phyloP scores from a whole-genome alignment of 2,797 vertebrate species.

The Megalops cyprinoides region DNA sequence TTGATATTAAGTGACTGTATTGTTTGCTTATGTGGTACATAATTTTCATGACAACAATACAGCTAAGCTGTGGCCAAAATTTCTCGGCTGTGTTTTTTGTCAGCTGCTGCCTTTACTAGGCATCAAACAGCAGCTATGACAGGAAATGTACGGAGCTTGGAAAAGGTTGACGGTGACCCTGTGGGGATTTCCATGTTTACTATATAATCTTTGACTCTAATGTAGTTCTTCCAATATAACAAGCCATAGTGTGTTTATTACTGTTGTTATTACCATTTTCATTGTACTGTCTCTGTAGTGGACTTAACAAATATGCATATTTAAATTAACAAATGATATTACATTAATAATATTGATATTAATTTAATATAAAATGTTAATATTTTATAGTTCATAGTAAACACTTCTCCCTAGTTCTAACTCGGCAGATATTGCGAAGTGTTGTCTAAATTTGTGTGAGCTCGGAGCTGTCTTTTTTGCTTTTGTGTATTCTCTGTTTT shows the following conservation, averaged over 20 bases:
- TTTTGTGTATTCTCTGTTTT: too few species aligned
- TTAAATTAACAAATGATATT: too few species aligned
- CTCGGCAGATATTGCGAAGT: too few species aligned
- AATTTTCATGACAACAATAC: not conserved
- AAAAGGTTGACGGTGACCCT: not conserved
- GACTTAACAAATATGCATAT: too few species aligned
- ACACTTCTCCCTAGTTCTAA: too few species aligned
- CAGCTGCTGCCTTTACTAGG: not conserved
- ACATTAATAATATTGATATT: too few species aligned
- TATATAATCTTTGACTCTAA: not conserved
- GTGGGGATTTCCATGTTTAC: not conserved
- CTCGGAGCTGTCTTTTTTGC: too few species aligned
- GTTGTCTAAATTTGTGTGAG: too few species aligned
- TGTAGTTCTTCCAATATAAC: not conserved
- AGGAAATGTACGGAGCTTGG: not conserved
- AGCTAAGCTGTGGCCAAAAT: conserved; percentile 10
- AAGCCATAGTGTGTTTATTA: not conserved
- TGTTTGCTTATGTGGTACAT: not conserved
- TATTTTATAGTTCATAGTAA: too few species aligned
- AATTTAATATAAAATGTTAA: too few species aligned
- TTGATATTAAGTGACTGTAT: not conserved
- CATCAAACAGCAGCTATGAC: not conserved
- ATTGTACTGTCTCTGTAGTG: too few species aligned
- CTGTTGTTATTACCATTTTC: not conserved
- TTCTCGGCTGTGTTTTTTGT: not conserved